phyloP scores from a whole-genome alignment of 2,797 vertebrate genomes.

The Chelonia mydas region DNA sequence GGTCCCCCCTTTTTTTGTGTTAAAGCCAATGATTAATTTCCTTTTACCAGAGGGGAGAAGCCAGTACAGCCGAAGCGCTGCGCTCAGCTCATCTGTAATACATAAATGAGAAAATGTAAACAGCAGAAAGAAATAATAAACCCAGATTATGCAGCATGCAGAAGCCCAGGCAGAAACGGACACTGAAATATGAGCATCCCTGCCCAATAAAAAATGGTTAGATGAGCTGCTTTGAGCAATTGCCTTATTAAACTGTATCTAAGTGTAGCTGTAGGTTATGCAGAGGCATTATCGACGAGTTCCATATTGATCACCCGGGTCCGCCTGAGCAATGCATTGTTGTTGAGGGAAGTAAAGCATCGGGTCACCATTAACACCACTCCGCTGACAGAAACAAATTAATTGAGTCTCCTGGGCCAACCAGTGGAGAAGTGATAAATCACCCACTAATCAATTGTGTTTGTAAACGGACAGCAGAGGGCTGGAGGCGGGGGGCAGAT shows the following conservation, averaged over 20 bases:
- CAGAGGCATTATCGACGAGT: neutral
- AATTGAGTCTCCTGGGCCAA: constrained; percentile 58
- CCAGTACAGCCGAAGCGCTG: accelerated
- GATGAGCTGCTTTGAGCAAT: constrained; percentile 12
- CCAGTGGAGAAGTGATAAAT: constrained; percentile 60
- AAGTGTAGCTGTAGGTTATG: constrained; percentile 28
- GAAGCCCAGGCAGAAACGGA: neutral
- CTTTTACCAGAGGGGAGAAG: neutral
- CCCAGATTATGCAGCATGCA: neutral
- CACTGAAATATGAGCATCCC: constrained; percentile 13
- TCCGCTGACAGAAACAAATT: constrained; percentile 63
- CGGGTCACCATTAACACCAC: neutral
- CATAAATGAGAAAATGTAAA: neutral
- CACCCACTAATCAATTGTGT: constrained; percentile 69
- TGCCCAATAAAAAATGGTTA: constrained; percentile 16
- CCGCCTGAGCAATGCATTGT: neutral
- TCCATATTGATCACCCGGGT: constrained; percentile 29
- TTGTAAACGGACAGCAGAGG: neutral
- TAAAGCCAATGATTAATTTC: neutral
- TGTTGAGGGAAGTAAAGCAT: neutral
- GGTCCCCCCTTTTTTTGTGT: neutral
- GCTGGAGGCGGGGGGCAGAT: neutral
- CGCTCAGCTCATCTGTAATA: neutral
- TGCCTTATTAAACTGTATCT: constrained; percentile 62
- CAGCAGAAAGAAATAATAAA: neutral